These are phyloP conservation scores for Plutella xylostella DNA, from an alignment of 2,888 invertebrate genomes.

Conservation along the genomic window DNA sequence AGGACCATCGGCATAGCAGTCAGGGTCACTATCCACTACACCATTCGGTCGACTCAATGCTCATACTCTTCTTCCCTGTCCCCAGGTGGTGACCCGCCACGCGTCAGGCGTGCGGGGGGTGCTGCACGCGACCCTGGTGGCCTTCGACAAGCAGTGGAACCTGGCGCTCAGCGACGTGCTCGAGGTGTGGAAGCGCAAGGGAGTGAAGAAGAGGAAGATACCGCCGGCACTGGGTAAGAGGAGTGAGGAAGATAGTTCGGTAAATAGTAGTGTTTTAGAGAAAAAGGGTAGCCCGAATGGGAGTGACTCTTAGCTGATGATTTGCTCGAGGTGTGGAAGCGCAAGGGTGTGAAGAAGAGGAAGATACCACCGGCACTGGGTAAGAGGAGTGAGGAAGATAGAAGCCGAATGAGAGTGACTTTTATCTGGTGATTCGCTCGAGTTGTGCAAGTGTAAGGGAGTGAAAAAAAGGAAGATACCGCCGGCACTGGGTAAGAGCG, in stretches of 20 bases:
- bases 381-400: too few species aligned
- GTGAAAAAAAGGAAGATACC: conserved; percentile 70
- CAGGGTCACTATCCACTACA: too few species aligned
- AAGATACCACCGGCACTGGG: conserved; percentile 72
- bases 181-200: conserved; percentile 81
- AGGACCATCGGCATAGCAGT: too few species aligned
- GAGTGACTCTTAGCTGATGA: too few species aligned
- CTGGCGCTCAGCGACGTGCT: conserved; percentile 84
- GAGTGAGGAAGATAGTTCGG: not conserved
- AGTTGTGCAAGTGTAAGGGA: conserved; percentile 79
- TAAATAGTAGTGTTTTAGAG: too few species aligned
- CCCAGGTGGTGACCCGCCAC: conserved; percentile 81
- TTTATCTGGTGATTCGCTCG: conserved; percentile 89
- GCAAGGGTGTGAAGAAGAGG: conserved; percentile 65
- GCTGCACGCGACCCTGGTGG: conserved; percentile 81
- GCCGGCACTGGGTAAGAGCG: conserved; percentile 69
- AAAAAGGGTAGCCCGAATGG: too few species aligned
- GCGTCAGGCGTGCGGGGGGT: conserved; percentile 79
- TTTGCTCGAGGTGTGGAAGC: conserved; percentile 84
- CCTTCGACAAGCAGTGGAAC: conserved; percentile 97
- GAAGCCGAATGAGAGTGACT: too few species aligned
- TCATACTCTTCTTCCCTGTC: too few species aligned
- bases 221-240: conserved; percentile 69
- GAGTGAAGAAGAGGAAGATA: conserved; percentile 66
- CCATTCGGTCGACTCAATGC: too few species aligned